Evolutionary conservation across 1,140 invertebrate species (phyloP), one percentile per base, ranked within the genome.

Genomic region (Drosophila nasuta): DNA sequence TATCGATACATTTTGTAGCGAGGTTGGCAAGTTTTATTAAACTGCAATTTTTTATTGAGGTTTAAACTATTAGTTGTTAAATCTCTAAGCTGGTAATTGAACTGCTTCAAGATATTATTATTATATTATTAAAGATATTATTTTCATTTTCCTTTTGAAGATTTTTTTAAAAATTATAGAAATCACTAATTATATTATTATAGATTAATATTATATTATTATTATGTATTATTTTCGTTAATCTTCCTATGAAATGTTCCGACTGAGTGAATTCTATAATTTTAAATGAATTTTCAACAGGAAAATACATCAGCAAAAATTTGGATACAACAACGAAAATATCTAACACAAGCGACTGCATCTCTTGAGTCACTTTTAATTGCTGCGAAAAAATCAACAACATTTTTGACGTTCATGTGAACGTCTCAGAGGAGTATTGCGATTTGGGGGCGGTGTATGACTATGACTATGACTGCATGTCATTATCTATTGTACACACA

Each of bases 271-370:
- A n/a, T 43, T 43, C 5, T 82, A 89, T 68, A 73, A 75, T 82
- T 77, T 73, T 71, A 79, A 83, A 83, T 72, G 82, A 38, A 38
- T 69, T 72, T 75, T 68, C 35, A 79, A 56, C 41, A 51, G 35
- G n/a, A 75, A 70, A 83, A 71, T 83, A 77, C 81, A 82, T 49
- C 70, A 49, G 17, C 17, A 64, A 58, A 35, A 59, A 71, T 33
- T 41, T 17, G 38, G 25, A 38, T n/a, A 57, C 28, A 65, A 66
- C 62, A 25, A 67, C 46, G 20, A 49, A 48, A 49, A 17, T 13
- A 10, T 11, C 10, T 20, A 41, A 30, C 13, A 30, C 33, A 41
- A 25, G 10, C 48, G 3, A 66, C 38, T 38, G 63, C 35, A 43
- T 49, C 58, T 41, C 48, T 76, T 72, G 8, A 72, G 68, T 72